A percentile compares a stretch with the other conserved stretches of the same genome.
These are phyloP conservation scores for Xerus inauris DNA, from an alignment of 2,113 vertebrate species.

Conservation along the genomic window DNA sequence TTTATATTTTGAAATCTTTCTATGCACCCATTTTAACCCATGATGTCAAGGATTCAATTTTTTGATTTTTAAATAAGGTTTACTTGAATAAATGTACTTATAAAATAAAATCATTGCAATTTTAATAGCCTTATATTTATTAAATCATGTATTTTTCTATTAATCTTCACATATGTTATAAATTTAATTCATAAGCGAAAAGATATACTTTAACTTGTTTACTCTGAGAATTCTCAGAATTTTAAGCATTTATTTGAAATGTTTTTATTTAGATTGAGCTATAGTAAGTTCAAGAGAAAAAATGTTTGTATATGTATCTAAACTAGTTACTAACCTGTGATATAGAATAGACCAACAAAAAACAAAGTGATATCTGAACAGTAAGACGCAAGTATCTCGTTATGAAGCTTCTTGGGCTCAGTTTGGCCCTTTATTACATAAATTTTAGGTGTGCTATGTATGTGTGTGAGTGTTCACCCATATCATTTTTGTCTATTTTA, in stretches of 20 bases:
- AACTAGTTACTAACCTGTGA: not conserved
- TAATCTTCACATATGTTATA: not conserved
- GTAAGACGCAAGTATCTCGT: not conserved
- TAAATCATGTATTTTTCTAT: not conserved
- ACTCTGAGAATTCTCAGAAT: not conserved
- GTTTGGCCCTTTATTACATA: not conserved
- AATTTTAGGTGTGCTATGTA: not conserved
- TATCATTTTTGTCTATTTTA: not conserved
- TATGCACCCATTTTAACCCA: not conserved
- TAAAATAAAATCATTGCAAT: not conserved
- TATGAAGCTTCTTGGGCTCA: not conserved
- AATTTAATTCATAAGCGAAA: not conserved
- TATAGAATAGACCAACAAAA: not conserved
- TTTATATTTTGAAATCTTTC: not conserved
- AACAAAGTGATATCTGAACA: not conserved
- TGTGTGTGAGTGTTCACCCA: not conserved
- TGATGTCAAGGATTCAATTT: not conserved
- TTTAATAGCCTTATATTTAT: not conserved
- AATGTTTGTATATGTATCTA: not conserved
- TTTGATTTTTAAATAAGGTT: not conserved
- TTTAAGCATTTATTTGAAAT: not conserved
- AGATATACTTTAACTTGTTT: not conserved
- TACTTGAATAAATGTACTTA: not conserved
- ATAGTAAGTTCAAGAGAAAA: not conserved
- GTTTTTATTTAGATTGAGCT: not conserved